phyloP scores from a whole-genome alignment of 2,797 vertebrate genomes.

The Varecia variegata region DNA sequence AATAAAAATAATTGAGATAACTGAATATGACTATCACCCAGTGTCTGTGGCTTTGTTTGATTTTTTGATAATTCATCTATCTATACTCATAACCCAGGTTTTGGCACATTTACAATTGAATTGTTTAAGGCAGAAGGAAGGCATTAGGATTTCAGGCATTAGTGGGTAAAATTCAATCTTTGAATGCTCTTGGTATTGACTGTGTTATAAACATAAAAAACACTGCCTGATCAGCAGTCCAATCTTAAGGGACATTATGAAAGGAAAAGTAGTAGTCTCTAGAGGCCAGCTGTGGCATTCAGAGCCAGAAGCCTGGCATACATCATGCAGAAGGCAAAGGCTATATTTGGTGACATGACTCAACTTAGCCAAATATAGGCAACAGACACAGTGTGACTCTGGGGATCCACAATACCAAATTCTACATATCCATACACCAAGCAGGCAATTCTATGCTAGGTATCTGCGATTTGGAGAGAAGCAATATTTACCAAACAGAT shows the following conservation, averaged over 20 bases:
- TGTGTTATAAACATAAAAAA: constrained; percentile 33
- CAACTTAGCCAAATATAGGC: constrained; percentile 74
- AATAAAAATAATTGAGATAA: constrained; percentile 8
- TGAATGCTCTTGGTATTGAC: constrained; percentile 23
- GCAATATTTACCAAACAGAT: constrained; percentile 38
- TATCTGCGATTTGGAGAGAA: constrained; percentile 26
- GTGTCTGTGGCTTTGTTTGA: background rate
- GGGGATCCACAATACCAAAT: constrained; percentile 48
- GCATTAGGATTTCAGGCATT: background rate
- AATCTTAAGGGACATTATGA: background rate
- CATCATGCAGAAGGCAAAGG: constrained; percentile 61
- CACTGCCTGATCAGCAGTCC: background rate
- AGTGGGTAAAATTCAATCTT: constrained; percentile 33
- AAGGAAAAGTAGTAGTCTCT: background rate
- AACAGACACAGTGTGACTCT: constrained; percentile 57
- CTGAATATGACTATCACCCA: background rate
- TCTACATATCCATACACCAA: constrained; percentile 7
- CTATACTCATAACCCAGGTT: background rate
- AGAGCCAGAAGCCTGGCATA: constrained; percentile 56
- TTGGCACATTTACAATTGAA: constrained; percentile 12
- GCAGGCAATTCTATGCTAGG: background rate
- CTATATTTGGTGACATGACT: constrained; percentile 76
- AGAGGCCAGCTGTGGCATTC: constrained; percentile 42
- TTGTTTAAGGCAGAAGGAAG: background rate
- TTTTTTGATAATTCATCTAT: constrained; percentile 39